Base-by-base conservation (phyloP, 2,797 vertebrate genomes). In the Tachyglossus aculeatus region DNA sequence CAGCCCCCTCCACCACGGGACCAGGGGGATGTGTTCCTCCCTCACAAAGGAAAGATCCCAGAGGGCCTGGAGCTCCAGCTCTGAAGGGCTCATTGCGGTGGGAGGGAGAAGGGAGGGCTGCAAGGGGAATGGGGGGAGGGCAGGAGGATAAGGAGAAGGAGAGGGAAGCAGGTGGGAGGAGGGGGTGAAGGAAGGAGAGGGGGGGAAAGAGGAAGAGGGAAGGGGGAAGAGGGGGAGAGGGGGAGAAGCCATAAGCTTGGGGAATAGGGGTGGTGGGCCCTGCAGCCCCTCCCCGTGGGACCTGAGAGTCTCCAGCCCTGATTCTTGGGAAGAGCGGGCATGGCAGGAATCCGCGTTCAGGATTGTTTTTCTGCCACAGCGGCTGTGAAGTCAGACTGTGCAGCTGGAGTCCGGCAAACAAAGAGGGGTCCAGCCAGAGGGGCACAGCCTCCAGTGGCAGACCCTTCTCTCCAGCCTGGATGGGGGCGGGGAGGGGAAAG, bases 401-500 rank as follows among this genome's bases (percentile, higher is more conserved):
- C 59, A 67, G 61, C 64, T 34, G 36, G 56, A 78, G 48, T 8
- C 25, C 22, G 27, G 25, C 12, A 24, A 11, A 44, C 13, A 25
- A 15, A 8, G 24, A 22, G 21, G 29, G 36, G 51, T 43, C 25
- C 33, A 18, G 24, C 41, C 9, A 44, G 27, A n/a, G n/a, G n/a
- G n/a, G n/a, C n/a, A n/a, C n/a, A n/a, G n/a, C n/a, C n/a, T n/a
- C n/a, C n/a, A n/a, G n/a, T n/a, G n/a, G n/a, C n/a, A n/a, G n/a
- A n/a, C n/a, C n/a, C n/a, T n/a, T n/a, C n/a, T n/a, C 2, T 0
- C 71, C 62, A 76, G 80, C 34, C 21, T 66, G 82, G n/a, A 86
- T 63, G 57, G 0, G 25, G 13, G 38, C 44, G 54, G 51, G 52
- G 53, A 78, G 29, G 15, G 31, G 51, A 57, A 57, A 43, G 60